Evolutionary conservation across 2,888 invertebrate species (phyloP), one percentile per base, ranked within the genome.

Genomic region (Limnephilus marmoratus): DNA sequence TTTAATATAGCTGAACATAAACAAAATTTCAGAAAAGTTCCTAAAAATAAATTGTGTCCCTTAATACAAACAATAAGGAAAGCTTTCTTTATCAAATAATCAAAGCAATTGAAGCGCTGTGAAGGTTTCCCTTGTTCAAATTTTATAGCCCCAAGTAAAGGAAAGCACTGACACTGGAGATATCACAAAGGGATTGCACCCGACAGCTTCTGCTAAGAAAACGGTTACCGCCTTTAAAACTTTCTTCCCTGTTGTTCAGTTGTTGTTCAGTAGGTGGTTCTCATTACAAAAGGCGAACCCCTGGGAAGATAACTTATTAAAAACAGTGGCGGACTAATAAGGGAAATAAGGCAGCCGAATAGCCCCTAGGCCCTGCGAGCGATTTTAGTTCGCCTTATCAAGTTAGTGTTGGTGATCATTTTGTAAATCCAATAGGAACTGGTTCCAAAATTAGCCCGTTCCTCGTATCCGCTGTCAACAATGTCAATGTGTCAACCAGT

Each of bases 201-300:
- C 31, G 88, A 89, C 88, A 89, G 88, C 68, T 89, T 37, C 31
- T 41, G 80, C 88, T 80, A 24, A 45, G 18, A 89, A 89, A 89
- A 89, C 80, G 88, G 88, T 80, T n/a, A 89, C 81, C 87, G 81
- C 80, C 88, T 89, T 89, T 87, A 87, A 83, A 89, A 89, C 88
- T 89, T 89, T 80, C 80, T 80, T 80, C 88, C 68, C 88, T 80
- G 87, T 87, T 89, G 81, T 89, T 80, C 80, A 41, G 31, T 89
- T 80, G 80, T 89, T 80, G 80, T 89, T 18, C 31, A 45, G 88
- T 68, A 29, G 88, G 88, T 81, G 24, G 37, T 89, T 89, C 80
- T 89, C 34, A 89, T 89, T 81, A 89, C 88, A 89, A 89, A 89
- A 80, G 81, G 80, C 88, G 12, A 31, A 37, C 24, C 18, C 81